These are phyloP conservation scores for Galeopterus variegatus DNA, from an alignment of 2,113 vertebrate genomes.

Conservation along the genomic window DNA sequence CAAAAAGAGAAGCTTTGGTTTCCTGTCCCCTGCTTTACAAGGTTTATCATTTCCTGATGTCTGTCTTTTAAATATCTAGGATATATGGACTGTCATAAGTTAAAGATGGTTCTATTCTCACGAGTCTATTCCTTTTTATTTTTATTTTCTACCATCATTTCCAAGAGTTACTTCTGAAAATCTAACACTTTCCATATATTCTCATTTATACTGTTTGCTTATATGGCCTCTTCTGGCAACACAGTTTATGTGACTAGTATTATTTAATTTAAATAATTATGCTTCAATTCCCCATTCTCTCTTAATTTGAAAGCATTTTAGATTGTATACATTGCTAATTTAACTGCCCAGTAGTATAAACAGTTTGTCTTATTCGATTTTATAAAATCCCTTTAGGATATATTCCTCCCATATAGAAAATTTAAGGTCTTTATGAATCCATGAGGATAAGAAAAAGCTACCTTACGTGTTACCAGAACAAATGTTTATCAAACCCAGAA, in stretches of 20 bases:
- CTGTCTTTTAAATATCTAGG: neutral
- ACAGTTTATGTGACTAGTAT: conserved; percentile 71
- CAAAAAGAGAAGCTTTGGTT: neutral
- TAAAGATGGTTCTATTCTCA: neutral
- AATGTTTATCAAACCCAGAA: conserved; percentile 61
- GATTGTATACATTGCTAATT: conserved; percentile 73
- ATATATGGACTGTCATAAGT: neutral
- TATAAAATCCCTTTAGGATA: conserved; percentile 73
- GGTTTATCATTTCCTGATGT: neutral
- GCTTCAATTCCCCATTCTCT: conserved; percentile 68
- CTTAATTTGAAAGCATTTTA: conserved; percentile 82
- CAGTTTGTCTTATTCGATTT: conserved; percentile 72
- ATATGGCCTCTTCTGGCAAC: conserved; percentile 57
- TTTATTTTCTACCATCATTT: conserved; percentile 12
- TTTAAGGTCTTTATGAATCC: conserved; percentile 38
- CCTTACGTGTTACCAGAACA: conserved; percentile 67
- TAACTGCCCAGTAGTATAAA: conserved; percentile 76
- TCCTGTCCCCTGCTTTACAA: neutral
- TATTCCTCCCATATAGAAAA: conserved; percentile 62
- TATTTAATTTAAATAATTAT: conserved; percentile 80
- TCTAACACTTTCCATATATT: conserved; percentile 12
- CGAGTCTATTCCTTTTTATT: neutral
- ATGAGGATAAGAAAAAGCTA: conserved; percentile 70
- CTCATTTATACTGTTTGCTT: conserved; percentile 79
- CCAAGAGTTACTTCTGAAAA: conserved; percentile 57